Evolutionary conservation across 2,888 invertebrate genomes (phyloP), one percentile per base, ranked within the genome.

Genomic region (Sympetrum striolatum): DNA sequence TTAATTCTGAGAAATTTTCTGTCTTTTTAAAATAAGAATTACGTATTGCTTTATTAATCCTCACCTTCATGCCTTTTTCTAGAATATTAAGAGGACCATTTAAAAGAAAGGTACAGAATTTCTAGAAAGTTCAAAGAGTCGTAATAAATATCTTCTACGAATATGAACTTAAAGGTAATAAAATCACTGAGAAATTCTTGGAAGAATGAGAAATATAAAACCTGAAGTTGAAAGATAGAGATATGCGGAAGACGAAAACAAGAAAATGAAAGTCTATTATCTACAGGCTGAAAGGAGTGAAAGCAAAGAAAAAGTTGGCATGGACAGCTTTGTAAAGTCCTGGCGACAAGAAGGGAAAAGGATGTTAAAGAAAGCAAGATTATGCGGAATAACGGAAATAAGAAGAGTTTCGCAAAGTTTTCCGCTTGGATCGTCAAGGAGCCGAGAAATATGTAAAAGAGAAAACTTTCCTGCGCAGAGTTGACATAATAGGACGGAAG

Each of bases 331-430:
- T n/a, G 81, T 22, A 25, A 44, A 10, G 25, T 8, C 44, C n/a
- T 12, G 2, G 12, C n/a, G 44, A 81, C 44, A 0, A 48, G 25
- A 48, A 53, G 81, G 48, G 22, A 12, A 81, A 37, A 12, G 81
- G 15, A 81, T 25, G 81, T n/a, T 48, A 48, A 48, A 39, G 81
- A 48, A 31, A 48, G 39, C 2, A 48, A 25, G n/a, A 48, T 48
- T 48, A 44, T 48, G 25, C 48, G 48, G 35, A 58, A 53, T 53
- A 35, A 44, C 25, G 58, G 18, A 82, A 82, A 82, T 82, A 82
- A 82, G 80, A 80, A 39, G 80, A 80, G 58, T 58, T 81, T 82
- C 53, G 82, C 58, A 25, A 31, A 82, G 82, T 82, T 82, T 82
- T 58, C 15, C 18, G 53, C 58, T 58, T 35, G 48, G 48, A 37